Evolutionary conservation across 2,797 vertebrate genomes (phyloP), one percentile per base, ranked within the genome.

Genomic region (Notolepis coatsorum): DNA sequence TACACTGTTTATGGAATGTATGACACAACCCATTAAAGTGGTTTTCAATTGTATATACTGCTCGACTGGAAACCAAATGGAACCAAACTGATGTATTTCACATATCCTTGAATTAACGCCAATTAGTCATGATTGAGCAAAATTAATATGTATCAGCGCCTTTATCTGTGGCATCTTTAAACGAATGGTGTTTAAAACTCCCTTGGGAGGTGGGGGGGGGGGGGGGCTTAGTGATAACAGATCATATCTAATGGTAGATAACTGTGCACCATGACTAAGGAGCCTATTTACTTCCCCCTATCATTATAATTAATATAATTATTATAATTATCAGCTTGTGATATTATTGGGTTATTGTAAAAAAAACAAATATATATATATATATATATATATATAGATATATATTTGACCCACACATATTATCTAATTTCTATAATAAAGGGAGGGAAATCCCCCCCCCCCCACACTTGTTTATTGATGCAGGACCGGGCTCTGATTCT

Each of bases 161-260:
- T 27, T 75, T 73, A 75, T 77, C 64, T 55, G 58, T 68, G 24
- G 43, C 52, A 51, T 82, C 61, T 57, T 30, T 52, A 8, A 62
- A 64, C 68, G 77, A 61, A 87, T 78, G 58, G 63, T 62, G 49
- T 38, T 68, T 76, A 80, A 68, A 80, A 59, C 60, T 79, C 68
- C 56, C 49, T 4, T 9, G 31, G 33, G 43, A 68, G 45, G 48
- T 53, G 75, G 50, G 31, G 33, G 43, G 69, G 31, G 33, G 43
- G 69, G 45, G 48, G 53, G 75, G 50, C 62, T 73, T 64, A 60
- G n/a, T 58, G 65, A 75, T 85, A 79, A 81, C 61, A 79, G 71
- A 86, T 71, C 45, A 84, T 75, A 84, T 88, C 80, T 70, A 23
- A 45, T 53, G 67, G 62, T 62, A 55, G 52, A 79, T 61, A 49